Evolutionary conservation across 2,888 invertebrate species (phyloP).

Genomic region (Ennomos quercinarius): DNA sequence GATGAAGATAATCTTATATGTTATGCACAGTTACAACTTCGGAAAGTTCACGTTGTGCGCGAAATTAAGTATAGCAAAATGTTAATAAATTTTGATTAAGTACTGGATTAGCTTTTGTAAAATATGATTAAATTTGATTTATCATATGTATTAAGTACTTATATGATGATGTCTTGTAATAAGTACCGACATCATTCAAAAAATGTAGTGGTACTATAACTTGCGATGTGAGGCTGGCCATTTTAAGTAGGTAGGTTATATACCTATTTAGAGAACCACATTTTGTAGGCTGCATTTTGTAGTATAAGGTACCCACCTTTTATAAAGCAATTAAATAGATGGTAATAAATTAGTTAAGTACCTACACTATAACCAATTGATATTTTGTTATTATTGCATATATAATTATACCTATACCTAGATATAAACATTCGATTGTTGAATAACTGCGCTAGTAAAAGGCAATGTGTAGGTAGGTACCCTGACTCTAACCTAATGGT

Average conservation of each 20-base stretch:
- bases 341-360: conserved; percentile 41
- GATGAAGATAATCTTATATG: too few relatives aligned
- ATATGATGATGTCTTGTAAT: not conserved
- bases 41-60: not conserved
- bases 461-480: conserved; percentile 1
- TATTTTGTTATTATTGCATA: conserved; percentile 41
- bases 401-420: too few relatives aligned
- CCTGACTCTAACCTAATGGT: too few relatives aligned
- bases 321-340: conserved; percentile 52
- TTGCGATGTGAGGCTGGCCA: conserved; percentile 20
- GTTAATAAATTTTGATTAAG: not conserved
- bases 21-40: too few relatives aligned
- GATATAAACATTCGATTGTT: not conserved
- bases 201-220: conserved; percentile 6
- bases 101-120: not conserved
- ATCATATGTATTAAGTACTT: not conserved
- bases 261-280: conserved; percentile 14
- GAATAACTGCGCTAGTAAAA: conserved; percentile 4
- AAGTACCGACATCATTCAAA: not conserved
- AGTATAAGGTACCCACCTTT: conserved; percentile 37
- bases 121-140: not conserved
- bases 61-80: not conserved
- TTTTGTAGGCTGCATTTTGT: conserved; percentile 30
- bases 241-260: too few relatives aligned
- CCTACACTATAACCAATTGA: conserved; percentile 36